These are phyloP conservation scores for Chaitophorus viminalis DNA, from an alignment of 2,888 invertebrate genomes.

Conservation along the genomic window DNA sequence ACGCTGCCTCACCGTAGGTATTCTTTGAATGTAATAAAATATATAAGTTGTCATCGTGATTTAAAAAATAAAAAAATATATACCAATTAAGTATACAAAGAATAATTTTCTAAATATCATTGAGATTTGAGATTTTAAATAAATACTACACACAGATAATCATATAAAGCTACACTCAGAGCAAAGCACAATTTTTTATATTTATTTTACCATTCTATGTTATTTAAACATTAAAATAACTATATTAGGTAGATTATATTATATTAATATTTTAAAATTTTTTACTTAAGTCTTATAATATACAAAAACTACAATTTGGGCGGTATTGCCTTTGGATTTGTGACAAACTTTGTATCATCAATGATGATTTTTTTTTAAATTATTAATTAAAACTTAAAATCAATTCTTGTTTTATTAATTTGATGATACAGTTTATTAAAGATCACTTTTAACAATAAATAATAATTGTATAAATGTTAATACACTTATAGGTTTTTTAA, in stretches of 20 bases:
- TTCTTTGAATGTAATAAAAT: background rate
- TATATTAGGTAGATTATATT: background rate
- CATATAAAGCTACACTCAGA: too few species aligned
- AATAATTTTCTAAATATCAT: background rate
- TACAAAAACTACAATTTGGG: background rate
- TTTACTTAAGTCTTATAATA: background rate
- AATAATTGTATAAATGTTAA: background rate
- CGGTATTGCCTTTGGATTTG: too few species aligned
- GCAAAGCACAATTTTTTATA: too few species aligned
- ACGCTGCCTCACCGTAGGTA: background rate
- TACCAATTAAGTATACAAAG: background rate
- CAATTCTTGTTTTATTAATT: conserved; percentile 3
- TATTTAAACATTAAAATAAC: background rate
- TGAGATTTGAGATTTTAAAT: background rate
- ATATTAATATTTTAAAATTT: conserved; percentile 22
- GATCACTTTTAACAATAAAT: conserved; percentile 15
- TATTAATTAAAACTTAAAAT: too few species aligned
- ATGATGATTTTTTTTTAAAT: too few species aligned
- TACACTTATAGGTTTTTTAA: conserved; percentile 16
- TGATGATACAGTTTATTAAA: background rate
- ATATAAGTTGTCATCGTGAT: background rate
- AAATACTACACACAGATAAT: background rate
- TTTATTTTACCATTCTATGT: too few species aligned
- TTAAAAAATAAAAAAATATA: background rate
- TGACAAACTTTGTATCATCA: too few species aligned